A percentile compares a stretch with the other conserved stretches of the same genome.
Conservation (phyloP, 2,888 invertebrate genomes). For the Apodemia mormo region DNA sequence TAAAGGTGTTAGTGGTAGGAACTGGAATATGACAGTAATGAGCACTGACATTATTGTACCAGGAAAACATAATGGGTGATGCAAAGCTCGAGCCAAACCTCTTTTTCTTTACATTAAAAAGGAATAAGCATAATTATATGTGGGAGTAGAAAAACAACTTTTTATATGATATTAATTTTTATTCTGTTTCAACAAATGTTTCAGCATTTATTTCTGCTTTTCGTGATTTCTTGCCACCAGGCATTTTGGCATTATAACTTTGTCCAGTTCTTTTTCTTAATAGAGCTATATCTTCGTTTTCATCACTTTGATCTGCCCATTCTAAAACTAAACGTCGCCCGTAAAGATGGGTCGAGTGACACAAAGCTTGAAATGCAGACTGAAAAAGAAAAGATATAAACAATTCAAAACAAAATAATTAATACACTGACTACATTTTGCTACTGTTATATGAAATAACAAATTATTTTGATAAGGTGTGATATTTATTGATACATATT, state of each 20-base stretch:
- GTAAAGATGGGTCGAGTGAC: slow-evolving; percentile 98
- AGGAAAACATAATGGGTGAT: too few species aligned
- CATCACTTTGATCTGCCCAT: slow-evolving; percentile 91
- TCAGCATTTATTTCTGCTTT: slow-evolving; percentile 74
- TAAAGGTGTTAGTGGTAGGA: too few species aligned
- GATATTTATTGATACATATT: too few species aligned
- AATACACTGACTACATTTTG: too few species aligned
- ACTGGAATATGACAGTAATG: too few species aligned
- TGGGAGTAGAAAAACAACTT: slow-evolving; percentile 29
- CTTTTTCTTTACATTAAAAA: not conserved
- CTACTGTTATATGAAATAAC: too few species aligned
- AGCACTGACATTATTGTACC: too few species aligned
- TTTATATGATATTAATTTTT: slow-evolving; percentile 39
- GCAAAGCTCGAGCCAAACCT: too few species aligned
- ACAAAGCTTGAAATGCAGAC: slow-evolving; percentile 95
- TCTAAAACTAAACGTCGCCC: slow-evolving; percentile 96
- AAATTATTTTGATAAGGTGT: too few species aligned
- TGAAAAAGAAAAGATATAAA: slow-evolving; percentile 58
- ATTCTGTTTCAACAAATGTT: slow-evolving; percentile 59
- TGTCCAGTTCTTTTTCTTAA: slow-evolving; percentile 93
- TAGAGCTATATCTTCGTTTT: slow-evolving; percentile 87
- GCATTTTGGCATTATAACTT: slow-evolving; percentile 60
- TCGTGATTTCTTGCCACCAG: slow-evolving; percentile 72
- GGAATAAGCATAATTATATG: not conserved
- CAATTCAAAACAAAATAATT: too few species aligned